Evolutionary conservation across 1,140 invertebrate genomes (phyloP).

Genomic region (Aphelenchoides fujianensis): DNA sequence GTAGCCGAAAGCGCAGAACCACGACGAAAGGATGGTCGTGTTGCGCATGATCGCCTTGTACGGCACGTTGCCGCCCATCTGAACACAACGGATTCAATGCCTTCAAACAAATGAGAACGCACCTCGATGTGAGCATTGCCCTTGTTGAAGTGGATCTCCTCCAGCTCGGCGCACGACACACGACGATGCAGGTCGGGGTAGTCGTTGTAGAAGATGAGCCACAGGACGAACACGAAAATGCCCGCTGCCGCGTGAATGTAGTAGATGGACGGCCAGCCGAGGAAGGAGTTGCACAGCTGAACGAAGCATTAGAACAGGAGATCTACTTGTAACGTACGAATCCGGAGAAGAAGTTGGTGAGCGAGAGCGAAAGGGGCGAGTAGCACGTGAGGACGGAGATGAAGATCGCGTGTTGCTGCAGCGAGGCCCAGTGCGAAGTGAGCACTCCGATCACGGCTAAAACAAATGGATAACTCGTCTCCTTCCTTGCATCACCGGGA

Average conservation of each 20-base stretch:
- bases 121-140: conserved; percentile 3
- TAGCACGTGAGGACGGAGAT: conserved; percentile 18
- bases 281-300: conserved; percentile 17
- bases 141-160: conserved; percentile 18
- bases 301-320: neutral
- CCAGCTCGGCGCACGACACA: conserved; percentile 19
- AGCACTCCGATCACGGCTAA: conserved; percentile 29
- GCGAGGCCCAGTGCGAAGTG: conserved; percentile 23
- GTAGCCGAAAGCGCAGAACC: conserved; percentile 7
- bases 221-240: conserved; percentile 1
- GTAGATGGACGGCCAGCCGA: conserved; percentile 29
- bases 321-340: neutral
- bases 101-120: conserved; percentile 18
- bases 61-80: conserved; percentile 25
- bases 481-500: no score
- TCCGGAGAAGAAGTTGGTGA: conserved; percentile 24
- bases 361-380: conserved; percentile 14
- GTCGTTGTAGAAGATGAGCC: conserved; percentile 19
- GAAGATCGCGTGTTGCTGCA: conserved; percentile 27
- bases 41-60: conserved; percentile 2
- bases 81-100: no score
- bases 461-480: conserved; percentile 9
- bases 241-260: conserved; percentile 20
- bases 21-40: conserved; percentile 9
- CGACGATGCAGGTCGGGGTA: conserved; percentile 19